These are phyloP conservation scores for Nomia melanderi DNA, from an alignment of 1,140 invertebrate species.

Conservation along the genomic window DNA sequence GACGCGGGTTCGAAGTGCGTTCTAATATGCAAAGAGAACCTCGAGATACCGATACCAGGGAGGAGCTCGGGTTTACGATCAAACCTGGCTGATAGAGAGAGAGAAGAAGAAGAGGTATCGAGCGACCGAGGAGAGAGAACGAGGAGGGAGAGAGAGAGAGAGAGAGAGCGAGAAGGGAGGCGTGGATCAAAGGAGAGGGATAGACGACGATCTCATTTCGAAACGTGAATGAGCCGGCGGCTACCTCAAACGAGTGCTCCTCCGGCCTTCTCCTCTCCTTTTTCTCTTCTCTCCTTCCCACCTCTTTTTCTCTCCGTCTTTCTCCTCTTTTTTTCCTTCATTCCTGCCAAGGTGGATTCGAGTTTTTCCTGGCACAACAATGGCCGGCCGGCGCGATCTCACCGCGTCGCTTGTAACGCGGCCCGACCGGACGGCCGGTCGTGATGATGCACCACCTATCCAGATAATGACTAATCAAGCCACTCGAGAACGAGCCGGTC, in stretches of 20 bases:
- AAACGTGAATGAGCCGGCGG: constrained; percentile 75
- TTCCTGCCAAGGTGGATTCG: constrained; percentile 56
- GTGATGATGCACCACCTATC: constrained; percentile 71
- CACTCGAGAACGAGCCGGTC: constrained; percentile 29
- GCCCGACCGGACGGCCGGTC: constrained; percentile 59
- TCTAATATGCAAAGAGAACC: constrained; percentile 1
- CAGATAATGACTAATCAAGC: constrained; percentile 73
- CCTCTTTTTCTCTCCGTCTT: constrained; percentile 50
- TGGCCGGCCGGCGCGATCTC: constrained; percentile 54
- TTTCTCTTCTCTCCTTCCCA: constrained; percentile 44
- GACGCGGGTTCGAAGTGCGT: neutral
- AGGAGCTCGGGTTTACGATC: neutral
- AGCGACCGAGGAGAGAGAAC: neutral
- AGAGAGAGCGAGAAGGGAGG: neutral
- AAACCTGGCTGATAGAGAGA: neutral
- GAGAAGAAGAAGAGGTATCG: neutral
- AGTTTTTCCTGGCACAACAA: constrained; percentile 73
- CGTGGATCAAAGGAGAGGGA: constrained; percentile 50
- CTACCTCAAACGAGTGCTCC: constrained; percentile 74
- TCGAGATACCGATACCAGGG: constrained; percentile 3
- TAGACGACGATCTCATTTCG: constrained; percentile 73
- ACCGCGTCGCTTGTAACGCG: constrained; percentile 66
- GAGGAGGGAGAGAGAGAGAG: neutral
- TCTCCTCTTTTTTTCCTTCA: constrained; percentile 47
- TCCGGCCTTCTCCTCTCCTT: constrained; percentile 50